These are phyloP conservation scores for Sardinella longiceps DNA, from an alignment of 2,797 vertebrate species.

Conservation along the genomic window DNA sequence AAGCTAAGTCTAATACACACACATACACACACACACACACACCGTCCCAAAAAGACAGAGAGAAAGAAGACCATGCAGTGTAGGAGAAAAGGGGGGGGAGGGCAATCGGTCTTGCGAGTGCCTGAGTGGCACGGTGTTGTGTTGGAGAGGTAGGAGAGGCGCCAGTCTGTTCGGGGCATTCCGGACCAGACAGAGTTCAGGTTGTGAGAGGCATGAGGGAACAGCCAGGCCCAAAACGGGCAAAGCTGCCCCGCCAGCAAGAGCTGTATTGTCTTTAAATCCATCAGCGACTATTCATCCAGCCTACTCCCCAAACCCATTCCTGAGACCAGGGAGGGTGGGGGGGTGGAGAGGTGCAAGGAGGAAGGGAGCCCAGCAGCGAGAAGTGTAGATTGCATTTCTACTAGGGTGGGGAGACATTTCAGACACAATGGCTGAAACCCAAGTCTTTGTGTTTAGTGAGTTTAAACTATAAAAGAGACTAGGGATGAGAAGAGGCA, in stretches of 20 bases:
- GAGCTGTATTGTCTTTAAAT: constrained; percentile 40
- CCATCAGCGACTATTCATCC: constrained; percentile 51
- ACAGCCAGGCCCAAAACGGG: background rate
- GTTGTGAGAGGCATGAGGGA: background rate
- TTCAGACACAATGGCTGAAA: constrained; percentile 43
- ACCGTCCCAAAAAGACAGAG: no score
- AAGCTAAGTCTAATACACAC: no score
- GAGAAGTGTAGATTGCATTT: constrained; percentile 43
- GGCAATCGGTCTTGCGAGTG: no score
- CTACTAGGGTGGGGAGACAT: constrained; percentile 32
- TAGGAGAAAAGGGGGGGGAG: no score
- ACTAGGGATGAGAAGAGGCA: background rate
- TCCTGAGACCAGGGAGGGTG: constrained; percentile 20
- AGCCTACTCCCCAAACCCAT: constrained; percentile 24
- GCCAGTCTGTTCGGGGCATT: background rate
- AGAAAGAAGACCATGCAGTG: no score
- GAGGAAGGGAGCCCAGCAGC: background rate
- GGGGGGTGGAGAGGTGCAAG: background rate
- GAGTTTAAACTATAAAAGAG: constrained; percentile 36
- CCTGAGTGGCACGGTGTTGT: background rate
- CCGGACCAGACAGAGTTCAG: background rate
- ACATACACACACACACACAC: background rate
- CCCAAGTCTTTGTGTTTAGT: constrained; percentile 40
- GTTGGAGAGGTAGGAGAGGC: background rate
- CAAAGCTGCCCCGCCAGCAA: background rate